phyloP scores from a whole-genome alignment of 2,797 vertebrate genomes.

The Simalia tracyae region DNA sequence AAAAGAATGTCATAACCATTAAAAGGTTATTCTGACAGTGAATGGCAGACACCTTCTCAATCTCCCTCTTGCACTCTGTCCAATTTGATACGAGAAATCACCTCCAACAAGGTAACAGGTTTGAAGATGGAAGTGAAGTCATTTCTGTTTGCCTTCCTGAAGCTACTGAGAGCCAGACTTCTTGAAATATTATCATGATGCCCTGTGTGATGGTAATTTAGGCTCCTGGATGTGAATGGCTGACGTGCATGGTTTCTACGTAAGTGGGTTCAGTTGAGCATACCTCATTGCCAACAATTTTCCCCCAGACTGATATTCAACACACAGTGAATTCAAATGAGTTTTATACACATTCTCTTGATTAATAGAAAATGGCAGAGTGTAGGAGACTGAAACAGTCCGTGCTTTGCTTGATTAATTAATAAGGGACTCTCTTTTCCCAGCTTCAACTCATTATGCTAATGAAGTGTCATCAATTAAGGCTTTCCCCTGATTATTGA shows the following conservation, averaged over 20 bases:
- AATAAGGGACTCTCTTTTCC: slow-evolving; percentile 80
- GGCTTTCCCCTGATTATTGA: slow-evolving; percentile 82
- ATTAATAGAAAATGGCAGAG: slow-evolving; percentile 79
- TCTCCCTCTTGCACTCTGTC: slow-evolving; percentile 24
- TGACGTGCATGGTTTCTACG: slow-evolving; percentile 42
- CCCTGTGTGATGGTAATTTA: slow-evolving; percentile 54
- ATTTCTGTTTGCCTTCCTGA: slow-evolving; percentile 50
- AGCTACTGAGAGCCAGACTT: slow-evolving; percentile 42
- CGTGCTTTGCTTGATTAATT: slow-evolving; percentile 82
- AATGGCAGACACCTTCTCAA: background rate
- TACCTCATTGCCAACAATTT: slow-evolving; percentile 59
- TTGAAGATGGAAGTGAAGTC: slow-evolving; percentile 27
- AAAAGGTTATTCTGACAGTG: slow-evolving; percentile 33
- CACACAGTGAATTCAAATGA: slow-evolving; percentile 72
- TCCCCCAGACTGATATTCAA: slow-evolving; percentile 65
- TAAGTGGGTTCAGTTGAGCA: slow-evolving; percentile 64
- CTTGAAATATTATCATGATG: slow-evolving; percentile 54
- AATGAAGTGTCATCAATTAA: slow-evolving; percentile 86
- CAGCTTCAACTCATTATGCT: slow-evolving; percentile 82
- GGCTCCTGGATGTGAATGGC: slow-evolving; percentile 54
- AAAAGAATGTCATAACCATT: slow-evolving; percentile 16
- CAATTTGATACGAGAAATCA: slow-evolving; percentile 14
- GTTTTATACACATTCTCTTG: slow-evolving; percentile 72
- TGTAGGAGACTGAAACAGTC: slow-evolving; percentile 75
- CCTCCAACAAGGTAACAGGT: slow-evolving; percentile 39